Evolutionary conservation across 2,888 invertebrate genomes (phyloP), one percentile per base, ranked within the genome.

Genomic region (Athetis lepigone): DNA sequence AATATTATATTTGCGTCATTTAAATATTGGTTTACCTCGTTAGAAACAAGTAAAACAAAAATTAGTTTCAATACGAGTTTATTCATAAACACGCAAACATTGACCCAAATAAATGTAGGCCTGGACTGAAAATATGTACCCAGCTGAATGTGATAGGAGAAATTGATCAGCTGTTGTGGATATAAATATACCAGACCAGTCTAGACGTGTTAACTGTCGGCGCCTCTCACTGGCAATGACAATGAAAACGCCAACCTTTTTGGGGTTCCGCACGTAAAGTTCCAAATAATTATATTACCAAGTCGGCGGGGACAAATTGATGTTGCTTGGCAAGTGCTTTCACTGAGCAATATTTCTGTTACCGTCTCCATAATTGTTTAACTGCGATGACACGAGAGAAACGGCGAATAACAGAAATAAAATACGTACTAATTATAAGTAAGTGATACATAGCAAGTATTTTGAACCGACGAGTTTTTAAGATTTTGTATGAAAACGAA

Each of bases 161-260:
- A 45, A 40, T 47, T 51, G 43, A 59, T 79, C 76, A 70, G 61
- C 57, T 78, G 70, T 70, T 65, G 36, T 47, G 9, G 21, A 49
- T 82, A 81, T 76, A 77, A 79, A 83, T 83, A 85, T 67, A 72
- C 67, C 62, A 85, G 81, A 79, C 81, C 29, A 29, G 83, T 82
- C 84, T 86, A 84, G 84, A 84, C 84, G 55, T 70, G 58, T 70
- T 78, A 70, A 75, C 75, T 64, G 57, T 73, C 75, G 79, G 68
- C 76, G 70, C 66, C 59, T 64, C 64, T 66, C 84, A 83, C 64
- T 85, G 85, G 77, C 84, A 83, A 66, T 85, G 85, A 81, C 85
- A 86, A 79, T 84, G 82, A 83, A 84, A 81, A 56, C 37, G 46
- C 51, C 47, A 42, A 56, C 73, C 58, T 78, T 77, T 77, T 75